phyloP scores from a whole-genome alignment of 1,140 invertebrate genomes.

The Halyomorpha halys region DNA sequence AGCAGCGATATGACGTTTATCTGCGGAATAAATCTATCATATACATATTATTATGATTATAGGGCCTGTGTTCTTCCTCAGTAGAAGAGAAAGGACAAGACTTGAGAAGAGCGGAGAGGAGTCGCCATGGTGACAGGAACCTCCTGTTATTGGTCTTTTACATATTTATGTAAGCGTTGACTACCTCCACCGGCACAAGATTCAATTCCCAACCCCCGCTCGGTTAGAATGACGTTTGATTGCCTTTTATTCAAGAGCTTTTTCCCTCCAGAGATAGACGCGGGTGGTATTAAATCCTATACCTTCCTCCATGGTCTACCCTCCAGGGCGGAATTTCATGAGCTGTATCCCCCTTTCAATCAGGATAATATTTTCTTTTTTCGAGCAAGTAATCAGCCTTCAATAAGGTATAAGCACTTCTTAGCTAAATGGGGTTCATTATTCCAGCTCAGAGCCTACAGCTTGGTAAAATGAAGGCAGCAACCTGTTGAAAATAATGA shows the following conservation, averaged over 20 bases:
- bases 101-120: background rate
- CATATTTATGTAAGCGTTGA: conserved; percentile 16
- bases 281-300: background rate
- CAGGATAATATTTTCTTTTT: too few relatives aligned
- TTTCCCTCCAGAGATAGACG: background rate
- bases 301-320: background rate
- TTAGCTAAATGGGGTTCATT: too few relatives aligned
- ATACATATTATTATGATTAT: too few relatives aligned
- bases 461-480: too few relatives aligned
- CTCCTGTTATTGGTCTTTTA: conserved; percentile 15
- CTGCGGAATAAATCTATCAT: too few relatives aligned
- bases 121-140: background rate
- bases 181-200: background rate
- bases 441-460: too few relatives aligned
- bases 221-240: conserved; percentile 14
- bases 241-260: conserved; percentile 13
- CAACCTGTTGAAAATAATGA: too few relatives aligned
- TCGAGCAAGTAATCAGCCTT: too few relatives aligned
- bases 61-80: too few relatives aligned
- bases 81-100: background rate
- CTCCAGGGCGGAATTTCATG: background rate
- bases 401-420: too few relatives aligned
- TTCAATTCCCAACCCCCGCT: background rate
- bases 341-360: background rate
- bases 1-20: too few relatives aligned